Conservation (phyloP, 1,140 invertebrate genomes). For the Phocides pigmalion region DNA sequence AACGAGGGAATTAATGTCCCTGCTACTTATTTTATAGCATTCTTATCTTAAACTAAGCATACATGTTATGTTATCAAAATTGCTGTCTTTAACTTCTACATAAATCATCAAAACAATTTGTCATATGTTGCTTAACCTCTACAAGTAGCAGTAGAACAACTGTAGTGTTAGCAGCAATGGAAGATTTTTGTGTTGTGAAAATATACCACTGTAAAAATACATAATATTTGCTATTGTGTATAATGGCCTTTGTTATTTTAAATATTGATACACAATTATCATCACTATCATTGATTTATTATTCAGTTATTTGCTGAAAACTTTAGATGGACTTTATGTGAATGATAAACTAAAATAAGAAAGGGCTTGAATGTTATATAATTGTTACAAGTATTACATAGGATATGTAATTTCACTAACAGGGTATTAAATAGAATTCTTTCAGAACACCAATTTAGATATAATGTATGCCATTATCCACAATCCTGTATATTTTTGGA, state of each 20-base stretch:
- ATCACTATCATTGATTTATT: too few species aligned
- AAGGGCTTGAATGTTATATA: too few species aligned
- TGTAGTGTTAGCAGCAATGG: constrained; percentile 3
- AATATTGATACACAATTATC: too few species aligned
- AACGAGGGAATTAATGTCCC: constrained; percentile 5
- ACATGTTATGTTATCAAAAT: constrained; percentile 4
- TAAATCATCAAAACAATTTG: constrained; percentile 17
- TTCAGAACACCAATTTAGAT: neutral
- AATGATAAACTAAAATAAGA: too few species aligned
- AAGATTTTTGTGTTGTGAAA: neutral
- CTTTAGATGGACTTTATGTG: too few species aligned
- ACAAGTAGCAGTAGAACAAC: constrained; percentile 4
- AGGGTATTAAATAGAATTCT: too few species aligned
- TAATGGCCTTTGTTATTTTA: constrained; percentile 3
- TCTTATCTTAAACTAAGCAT: neutral
- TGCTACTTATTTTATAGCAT: neutral
- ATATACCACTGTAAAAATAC: neutral
- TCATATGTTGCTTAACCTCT: constrained; percentile 13
- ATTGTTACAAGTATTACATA: too few species aligned
- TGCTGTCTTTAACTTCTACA: constrained; percentile 5
- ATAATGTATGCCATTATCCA: constrained; percentile 2
- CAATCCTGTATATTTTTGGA: neutral
- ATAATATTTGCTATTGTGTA: neutral
- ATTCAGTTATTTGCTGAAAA: too few species aligned
- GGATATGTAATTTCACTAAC: too few species aligned